phyloP scores from a whole-genome alignment of 2,797 vertebrate species.

The Glossophaga mutica region DNA sequence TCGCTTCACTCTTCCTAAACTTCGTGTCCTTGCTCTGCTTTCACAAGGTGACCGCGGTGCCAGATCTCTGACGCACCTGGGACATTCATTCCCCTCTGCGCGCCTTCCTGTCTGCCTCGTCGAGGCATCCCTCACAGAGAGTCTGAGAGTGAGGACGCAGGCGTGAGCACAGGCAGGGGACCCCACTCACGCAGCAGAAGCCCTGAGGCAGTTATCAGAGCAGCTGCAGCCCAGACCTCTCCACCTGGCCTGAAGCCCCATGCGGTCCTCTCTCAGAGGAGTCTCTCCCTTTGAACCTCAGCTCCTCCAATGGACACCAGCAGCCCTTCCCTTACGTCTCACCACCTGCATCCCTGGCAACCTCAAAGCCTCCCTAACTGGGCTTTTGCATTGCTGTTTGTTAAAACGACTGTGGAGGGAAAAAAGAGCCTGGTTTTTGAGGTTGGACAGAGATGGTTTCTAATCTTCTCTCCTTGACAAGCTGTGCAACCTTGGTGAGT shows the following conservation, averaged over 20 bases:
- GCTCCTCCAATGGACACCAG: not conserved
- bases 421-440: not conserved
- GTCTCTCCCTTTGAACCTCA: not conserved
- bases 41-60: not conserved
- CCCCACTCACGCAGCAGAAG: not conserved
- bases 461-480: not conserved
- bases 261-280: not conserved
- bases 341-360: not conserved
- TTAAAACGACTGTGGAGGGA: not conserved
- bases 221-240: not conserved
- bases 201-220: not conserved
- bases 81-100: not conserved
- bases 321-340: not conserved
- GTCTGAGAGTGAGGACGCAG: not conserved
- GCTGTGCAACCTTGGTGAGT: not conserved
- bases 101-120: not conserved
- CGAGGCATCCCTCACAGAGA: not conserved
- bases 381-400: not conserved
- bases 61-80: not conserved
- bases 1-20: not conserved
- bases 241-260: not conserved
- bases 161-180: not conserved
- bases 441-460: not conserved
- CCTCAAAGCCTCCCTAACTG: not conserved
- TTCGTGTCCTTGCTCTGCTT: not conserved